Evolutionary conservation across 2,888 invertebrate species (phyloP).

Genomic region (Cantharis rustica): DNA sequence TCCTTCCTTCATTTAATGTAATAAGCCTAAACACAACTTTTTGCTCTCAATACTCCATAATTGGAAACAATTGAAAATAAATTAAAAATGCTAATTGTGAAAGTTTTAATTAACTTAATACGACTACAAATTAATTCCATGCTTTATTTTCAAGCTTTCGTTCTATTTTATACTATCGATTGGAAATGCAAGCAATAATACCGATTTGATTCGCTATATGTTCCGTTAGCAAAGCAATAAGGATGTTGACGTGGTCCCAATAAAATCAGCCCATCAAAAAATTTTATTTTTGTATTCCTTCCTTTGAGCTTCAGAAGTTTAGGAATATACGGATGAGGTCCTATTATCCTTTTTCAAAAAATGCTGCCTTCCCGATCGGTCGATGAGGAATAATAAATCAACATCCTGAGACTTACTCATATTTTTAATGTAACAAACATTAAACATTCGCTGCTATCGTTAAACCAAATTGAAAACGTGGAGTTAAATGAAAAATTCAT

Average conservation of each 20-base stretch:
- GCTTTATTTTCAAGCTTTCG: background rate
- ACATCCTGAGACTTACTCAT: background rate
- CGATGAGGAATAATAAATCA: background rate
- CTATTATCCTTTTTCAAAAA: too few species aligned
- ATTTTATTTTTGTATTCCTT: too few species aligned
- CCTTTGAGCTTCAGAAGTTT: too few species aligned
- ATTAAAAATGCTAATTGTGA: background rate
- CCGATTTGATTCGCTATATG: background rate
- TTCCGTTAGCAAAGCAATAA: background rate
- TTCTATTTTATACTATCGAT: background rate
- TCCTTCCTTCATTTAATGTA: background rate
- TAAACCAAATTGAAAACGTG: background rate
- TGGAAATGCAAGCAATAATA: background rate
- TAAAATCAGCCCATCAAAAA: too few species aligned
- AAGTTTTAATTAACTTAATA: conserved; percentile 1
- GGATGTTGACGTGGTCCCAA: background rate
- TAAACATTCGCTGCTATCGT: background rate
- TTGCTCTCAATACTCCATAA: background rate
- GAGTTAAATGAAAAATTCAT: background rate
- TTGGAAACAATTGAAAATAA: background rate
- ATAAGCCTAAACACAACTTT: background rate
- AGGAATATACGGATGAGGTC: too few species aligned
- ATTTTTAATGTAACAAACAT: background rate
- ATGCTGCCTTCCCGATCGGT: background rate
- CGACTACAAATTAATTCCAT: background rate